Evolutionary conservation across 2,113 vertebrate species (phyloP).

Genomic region (Peromyscus leucopus): DNA sequence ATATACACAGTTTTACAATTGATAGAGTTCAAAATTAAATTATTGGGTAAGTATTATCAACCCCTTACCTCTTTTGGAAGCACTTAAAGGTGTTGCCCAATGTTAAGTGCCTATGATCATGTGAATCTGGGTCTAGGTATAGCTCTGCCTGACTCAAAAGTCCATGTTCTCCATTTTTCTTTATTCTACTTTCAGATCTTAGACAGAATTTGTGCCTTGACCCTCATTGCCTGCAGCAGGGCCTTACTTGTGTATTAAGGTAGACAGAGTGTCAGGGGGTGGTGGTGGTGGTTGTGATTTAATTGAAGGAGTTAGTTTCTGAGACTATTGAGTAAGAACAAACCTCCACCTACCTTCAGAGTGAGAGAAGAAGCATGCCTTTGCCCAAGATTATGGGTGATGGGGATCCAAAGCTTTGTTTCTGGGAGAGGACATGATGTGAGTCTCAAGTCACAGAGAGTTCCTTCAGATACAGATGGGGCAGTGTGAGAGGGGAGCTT

Average conservation of each 20-base stretch:
- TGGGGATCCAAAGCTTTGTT: background rate
- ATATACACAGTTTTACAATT: conserved; percentile 5
- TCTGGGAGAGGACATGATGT: background rate
- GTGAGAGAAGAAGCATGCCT: background rate
- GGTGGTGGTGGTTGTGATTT: background rate
- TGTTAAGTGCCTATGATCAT: background rate
- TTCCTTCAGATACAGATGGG: background rate
- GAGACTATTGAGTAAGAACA: background rate
- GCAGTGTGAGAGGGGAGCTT: background rate
- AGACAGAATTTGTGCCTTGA: background rate
- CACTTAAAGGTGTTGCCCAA: conserved; percentile 16
- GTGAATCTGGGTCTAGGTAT: background rate
- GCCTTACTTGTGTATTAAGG: background rate
- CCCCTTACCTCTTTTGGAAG: background rate
- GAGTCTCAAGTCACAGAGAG: background rate
- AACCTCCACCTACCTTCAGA: background rate
- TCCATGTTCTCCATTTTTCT: background rate
- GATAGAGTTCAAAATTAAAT: conserved; percentile 43
- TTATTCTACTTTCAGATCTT: background rate
- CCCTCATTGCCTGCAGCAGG: background rate
- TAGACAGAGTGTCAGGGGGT: background rate
- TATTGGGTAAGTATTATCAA: background rate
- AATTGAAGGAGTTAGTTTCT: background rate
- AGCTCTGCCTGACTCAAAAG: background rate
- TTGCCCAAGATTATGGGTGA: background rate